These are phyloP conservation scores for Hemicrepidius hirtus DNA, from an alignment of 2,888 invertebrate species.

Conservation along the genomic window DNA sequence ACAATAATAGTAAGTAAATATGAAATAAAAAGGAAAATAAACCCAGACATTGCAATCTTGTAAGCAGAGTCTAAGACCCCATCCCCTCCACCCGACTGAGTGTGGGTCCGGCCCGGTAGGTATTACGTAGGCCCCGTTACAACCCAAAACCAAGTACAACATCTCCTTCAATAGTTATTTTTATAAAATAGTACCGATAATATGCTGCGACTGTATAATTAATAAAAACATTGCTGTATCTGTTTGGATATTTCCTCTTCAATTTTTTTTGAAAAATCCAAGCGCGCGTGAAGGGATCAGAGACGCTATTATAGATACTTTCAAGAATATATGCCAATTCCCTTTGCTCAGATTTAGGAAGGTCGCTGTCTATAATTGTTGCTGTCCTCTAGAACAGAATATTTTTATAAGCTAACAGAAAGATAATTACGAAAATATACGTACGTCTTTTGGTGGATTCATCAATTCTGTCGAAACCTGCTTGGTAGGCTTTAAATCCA, in stretches of 20 bases:
- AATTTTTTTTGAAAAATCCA: not conserved
- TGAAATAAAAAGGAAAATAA: too few relatives aligned
- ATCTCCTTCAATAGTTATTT: not conserved
- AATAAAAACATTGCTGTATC: not conserved
- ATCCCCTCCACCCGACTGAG: too few relatives aligned
- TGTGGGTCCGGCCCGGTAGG: too few relatives aligned
- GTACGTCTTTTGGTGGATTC: too few relatives aligned
- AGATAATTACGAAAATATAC: not conserved
- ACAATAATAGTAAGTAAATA: too few relatives aligned
- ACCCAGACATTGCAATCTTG: too few relatives aligned
- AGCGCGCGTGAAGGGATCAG: not conserved
- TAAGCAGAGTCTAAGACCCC: too few relatives aligned
- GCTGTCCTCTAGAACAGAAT: not conserved
- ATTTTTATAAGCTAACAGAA: too few relatives aligned
- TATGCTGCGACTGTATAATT: not conserved
- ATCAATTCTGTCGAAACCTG: too few relatives aligned
- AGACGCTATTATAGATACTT: not conserved
- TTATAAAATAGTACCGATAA: not conserved
- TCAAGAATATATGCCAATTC: not conserved
- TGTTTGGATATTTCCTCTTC: not conserved
- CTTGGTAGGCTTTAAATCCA: too few relatives aligned
- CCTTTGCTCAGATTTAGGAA: not conserved
- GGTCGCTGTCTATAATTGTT: not conserved
- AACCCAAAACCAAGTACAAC: not conserved
- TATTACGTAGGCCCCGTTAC: too few relatives aligned